Evolutionary conservation across 2,888 invertebrate species (phyloP).

Genomic region (Notodonta ziczac): DNA sequence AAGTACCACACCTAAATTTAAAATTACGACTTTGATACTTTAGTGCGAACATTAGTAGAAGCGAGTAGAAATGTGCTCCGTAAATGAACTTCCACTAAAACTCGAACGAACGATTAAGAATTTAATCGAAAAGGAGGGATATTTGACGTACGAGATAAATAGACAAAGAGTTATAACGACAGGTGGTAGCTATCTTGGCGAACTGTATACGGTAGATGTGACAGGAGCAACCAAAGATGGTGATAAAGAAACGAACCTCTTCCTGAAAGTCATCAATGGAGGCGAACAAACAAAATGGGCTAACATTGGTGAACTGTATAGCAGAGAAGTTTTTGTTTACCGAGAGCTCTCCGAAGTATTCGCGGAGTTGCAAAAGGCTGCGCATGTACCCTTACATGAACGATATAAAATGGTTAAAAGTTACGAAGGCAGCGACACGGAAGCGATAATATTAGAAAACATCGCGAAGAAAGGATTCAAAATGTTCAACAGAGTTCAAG

Average conservation of each 20-base stretch:
- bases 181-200: slow-evolving; percentile 53
- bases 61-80: not conserved
- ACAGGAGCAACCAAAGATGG: slow-evolving; percentile 47
- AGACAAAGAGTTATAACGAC: slow-evolving; percentile 28
- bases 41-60: too few species aligned
- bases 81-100: slow-evolving; percentile 13
- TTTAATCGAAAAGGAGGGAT: slow-evolving; percentile 27
- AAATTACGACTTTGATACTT: too few species aligned
- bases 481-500: slow-evolving; percentile 45
- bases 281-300: slow-evolving; percentile 36
- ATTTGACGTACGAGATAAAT: slow-evolving; percentile 10
- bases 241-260: slow-evolving; percentile 49
- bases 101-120: slow-evolving; percentile 31
- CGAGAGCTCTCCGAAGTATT: slow-evolving; percentile 45
- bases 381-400: slow-evolving; percentile 42
- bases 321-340: slow-evolving; percentile 49
- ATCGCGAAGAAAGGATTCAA: slow-evolving; percentile 45
- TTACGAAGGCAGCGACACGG: slow-evolving; percentile 40
- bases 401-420: slow-evolving; percentile 45
- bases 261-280: slow-evolving; percentile 50
- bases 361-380: slow-evolving; percentile 43
- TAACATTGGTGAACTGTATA: slow-evolving; percentile 40
- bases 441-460: slow-evolving; percentile 55
- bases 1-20: too few species aligned
- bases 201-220: slow-evolving; percentile 47